Percentiles rank a stretch among this genome's conserved stretches.
phyloP scores from a whole-genome alignment of 1,140 invertebrate genomes.

The Chironomus striatipennis region DNA sequence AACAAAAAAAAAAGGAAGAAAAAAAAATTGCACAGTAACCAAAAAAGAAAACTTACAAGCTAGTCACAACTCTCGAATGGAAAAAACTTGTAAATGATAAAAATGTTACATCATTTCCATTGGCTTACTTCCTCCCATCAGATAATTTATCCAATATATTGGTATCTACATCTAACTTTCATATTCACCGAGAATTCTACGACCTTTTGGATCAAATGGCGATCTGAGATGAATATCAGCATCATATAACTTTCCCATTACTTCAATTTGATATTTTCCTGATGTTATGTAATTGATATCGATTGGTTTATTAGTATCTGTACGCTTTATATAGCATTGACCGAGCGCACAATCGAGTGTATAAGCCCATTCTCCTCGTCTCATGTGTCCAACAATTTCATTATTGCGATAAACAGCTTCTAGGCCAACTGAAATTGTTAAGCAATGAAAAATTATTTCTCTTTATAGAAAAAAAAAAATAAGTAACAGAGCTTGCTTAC shows the following conservation, averaged over 20 bases:
- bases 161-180: conserved; percentile 28
- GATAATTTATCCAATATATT: neutral
- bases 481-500: conserved; percentile 32
- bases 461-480: too few relatives aligned
- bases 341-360: conserved; percentile 59
- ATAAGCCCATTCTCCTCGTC: conserved; percentile 72
- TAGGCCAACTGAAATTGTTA: conserved; percentile 44
- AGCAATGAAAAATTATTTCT: too few relatives aligned
- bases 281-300: conserved; percentile 60
- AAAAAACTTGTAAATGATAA: neutral
- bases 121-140: neutral
- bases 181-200: conserved; percentile 42
- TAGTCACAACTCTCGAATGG: neutral
- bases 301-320: conserved; percentile 39
- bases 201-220: conserved; percentile 66
- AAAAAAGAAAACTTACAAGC: neutral
- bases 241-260: conserved; percentile 60
- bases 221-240: conserved; percentile 60
- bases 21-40: neutral
- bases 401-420: conserved; percentile 76
- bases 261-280: conserved; percentile 71
- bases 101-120: too few relatives aligned
- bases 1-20: neutral
- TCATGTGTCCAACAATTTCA: conserved; percentile 63
- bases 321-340: conserved; percentile 42